A percentile compares a stretch with the other conserved stretches of the same genome.
phyloP scores from a whole-genome alignment of 2,113 vertebrate species.

The Raja brachyura region DNA sequence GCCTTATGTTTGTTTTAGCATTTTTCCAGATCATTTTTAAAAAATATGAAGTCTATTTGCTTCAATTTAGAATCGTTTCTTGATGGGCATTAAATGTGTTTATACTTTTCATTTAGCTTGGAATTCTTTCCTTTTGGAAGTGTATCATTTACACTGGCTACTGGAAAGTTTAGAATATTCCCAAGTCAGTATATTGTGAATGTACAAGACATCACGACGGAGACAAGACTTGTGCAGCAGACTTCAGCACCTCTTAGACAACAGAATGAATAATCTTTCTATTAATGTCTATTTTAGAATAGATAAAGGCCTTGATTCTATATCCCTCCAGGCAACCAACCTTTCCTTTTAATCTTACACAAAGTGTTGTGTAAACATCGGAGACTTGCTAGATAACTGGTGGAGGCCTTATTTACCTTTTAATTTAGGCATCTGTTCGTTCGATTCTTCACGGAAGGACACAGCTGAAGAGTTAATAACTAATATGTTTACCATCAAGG shows the following conservation, averaged over 20 bases:
- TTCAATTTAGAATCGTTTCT: background rate
- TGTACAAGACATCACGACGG: background rate
- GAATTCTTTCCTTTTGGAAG: background rate
- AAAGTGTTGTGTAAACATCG: constrained; percentile 15
- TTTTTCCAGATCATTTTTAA: background rate
- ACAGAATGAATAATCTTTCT: background rate
- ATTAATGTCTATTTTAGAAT: background rate
- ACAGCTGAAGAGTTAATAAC: background rate
- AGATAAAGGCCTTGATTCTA: background rate
- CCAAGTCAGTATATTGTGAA: background rate
- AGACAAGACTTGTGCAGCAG: background rate
- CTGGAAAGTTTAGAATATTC: background rate
- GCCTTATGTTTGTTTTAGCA: background rate
- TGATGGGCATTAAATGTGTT: background rate
- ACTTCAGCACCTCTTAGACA: background rate
- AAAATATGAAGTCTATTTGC: background rate
- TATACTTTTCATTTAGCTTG: background rate
- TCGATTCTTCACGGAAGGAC: background rate
- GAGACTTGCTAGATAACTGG: background rate
- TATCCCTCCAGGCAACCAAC: background rate
- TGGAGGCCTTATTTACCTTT: background rate
- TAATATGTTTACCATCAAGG: background rate
- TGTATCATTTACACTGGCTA: background rate
- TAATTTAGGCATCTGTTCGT: constrained; percentile 4
- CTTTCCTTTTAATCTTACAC: background rate